Conservation (phyloP, 2,113 vertebrate species). For the Larimichthys polyactis region DNA sequence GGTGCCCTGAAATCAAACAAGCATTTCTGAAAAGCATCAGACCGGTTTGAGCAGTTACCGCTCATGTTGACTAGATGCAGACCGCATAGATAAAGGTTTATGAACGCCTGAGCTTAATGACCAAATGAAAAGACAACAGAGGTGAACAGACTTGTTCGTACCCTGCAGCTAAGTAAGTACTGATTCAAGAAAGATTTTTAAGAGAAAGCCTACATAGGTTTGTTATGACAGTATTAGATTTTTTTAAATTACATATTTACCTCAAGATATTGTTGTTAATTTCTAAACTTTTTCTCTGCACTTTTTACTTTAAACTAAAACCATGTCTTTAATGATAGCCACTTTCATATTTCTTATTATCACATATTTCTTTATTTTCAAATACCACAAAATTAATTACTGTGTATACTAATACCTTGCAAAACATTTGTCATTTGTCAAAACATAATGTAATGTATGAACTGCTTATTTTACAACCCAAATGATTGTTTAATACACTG, state of each 20-base stretch:
- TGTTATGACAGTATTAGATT: background rate
- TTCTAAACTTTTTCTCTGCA: no score
- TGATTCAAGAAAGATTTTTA: background rate
- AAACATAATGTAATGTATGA: no score
- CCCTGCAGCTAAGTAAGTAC: slow-evolving; percentile 11
- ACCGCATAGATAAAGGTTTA: background rate
- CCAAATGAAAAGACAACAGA: background rate
- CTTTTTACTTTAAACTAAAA: background rate
- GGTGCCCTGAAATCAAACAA: no score
- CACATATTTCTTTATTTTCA: background rate
- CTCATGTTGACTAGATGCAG: no score
- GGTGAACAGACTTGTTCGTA: background rate
- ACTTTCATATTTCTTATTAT: background rate
- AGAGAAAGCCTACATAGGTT: background rate
- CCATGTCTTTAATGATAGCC: background rate
- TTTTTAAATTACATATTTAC: background rate
- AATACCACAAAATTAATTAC: background rate
- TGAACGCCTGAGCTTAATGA: background rate
- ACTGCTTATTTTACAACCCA: no score
- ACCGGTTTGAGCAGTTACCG: slow-evolving; percentile 12
- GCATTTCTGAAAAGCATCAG: no score
- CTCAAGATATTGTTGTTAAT: background rate
- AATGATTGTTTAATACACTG: no score
- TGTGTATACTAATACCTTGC: no score
- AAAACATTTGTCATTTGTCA: no score